Evolutionary conservation across 2,888 invertebrate genomes (phyloP).

Genomic region (Plagiodera versicolora): DNA sequence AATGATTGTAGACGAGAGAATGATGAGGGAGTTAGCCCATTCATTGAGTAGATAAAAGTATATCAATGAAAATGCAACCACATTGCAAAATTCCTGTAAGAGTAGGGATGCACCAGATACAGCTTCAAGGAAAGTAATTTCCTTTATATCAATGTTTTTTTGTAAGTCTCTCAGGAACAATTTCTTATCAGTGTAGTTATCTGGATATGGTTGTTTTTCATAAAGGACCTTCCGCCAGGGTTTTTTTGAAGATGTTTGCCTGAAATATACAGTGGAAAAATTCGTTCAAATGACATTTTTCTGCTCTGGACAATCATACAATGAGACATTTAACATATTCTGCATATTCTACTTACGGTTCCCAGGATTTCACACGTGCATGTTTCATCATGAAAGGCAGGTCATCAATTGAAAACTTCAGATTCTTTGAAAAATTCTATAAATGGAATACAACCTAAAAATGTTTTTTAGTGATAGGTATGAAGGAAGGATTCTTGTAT

Average conservation of each 20-base stretch:
- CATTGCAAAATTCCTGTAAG: constrained; percentile 77
- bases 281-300: too few relatives aligned
- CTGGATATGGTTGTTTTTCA: constrained; percentile 82
- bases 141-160: constrained; percentile 79
- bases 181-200: constrained; percentile 85
- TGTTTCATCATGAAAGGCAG: not conserved
- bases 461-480: too few relatives aligned
- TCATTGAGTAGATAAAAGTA: constrained; percentile 75
- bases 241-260: constrained; percentile 48
- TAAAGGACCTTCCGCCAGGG: constrained; percentile 90
- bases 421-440: too few relatives aligned
- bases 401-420: too few relatives aligned
- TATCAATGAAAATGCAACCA: constrained; percentile 71
- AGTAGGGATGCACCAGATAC: constrained; percentile 76
- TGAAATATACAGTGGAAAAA: not conserved
- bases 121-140: constrained; percentile 71
- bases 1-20: constrained; percentile 62
- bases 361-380: not conserved
- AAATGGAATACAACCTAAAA: too few relatives aligned
- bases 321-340: too few relatives aligned
- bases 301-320: too few relatives aligned
- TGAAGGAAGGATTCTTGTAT: too few relatives aligned
- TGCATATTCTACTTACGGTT: constrained; percentile 2
- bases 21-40: constrained; percentile 64
- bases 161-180: constrained; percentile 82